Conservation (phyloP, 1,140 invertebrate genomes). For the Drosophila ironensis region DNA sequence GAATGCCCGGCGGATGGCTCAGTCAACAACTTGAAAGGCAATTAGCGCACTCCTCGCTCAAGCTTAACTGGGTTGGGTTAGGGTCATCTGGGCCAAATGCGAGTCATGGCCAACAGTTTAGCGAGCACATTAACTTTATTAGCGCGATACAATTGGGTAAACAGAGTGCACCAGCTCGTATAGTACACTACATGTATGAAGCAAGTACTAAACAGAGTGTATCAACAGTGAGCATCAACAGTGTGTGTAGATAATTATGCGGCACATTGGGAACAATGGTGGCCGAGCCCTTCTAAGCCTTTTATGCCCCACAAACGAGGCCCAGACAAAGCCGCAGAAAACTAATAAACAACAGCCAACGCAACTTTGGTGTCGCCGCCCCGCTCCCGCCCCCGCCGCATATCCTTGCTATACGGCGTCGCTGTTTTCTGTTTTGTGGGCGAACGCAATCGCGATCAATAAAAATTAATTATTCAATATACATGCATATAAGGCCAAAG, state of each 20-base stretch:
- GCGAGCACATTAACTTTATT: constrained; percentile 70
- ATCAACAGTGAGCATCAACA: neutral
- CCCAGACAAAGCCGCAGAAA: constrained; percentile 55
- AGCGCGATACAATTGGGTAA: constrained; percentile 59
- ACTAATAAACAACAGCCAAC: constrained; percentile 66
- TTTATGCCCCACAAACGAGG: constrained; percentile 46
- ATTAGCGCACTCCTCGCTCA: constrained; percentile 59
- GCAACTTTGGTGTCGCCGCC: neutral
- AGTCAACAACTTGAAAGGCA: constrained; percentile 73
- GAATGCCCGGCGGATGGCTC: constrained; percentile 32
- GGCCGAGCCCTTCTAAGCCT: constrained; percentile 32
- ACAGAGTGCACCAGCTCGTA: constrained; percentile 25
- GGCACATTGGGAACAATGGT: constrained; percentile 59
- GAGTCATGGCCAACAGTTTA: constrained; percentile 71
- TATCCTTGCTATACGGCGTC: neutral
- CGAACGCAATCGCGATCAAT: constrained; percentile 64
- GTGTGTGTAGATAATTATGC: constrained; percentile 51
- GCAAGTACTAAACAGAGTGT: neutral
- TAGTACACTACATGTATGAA: neutral
- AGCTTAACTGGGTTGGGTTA: neutral
- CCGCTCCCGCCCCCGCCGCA: neutral
- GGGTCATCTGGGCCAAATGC: constrained; percentile 51
- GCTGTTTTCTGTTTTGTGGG: neutral
- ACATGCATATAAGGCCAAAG: constrained; percentile 25
- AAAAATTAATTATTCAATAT: constrained; percentile 79